A percentile compares a stretch with the other conserved stretches of the same genome.
phyloP scores from a whole-genome alignment of 1,140 invertebrate species.

The Saccostrea glomerata region DNA sequence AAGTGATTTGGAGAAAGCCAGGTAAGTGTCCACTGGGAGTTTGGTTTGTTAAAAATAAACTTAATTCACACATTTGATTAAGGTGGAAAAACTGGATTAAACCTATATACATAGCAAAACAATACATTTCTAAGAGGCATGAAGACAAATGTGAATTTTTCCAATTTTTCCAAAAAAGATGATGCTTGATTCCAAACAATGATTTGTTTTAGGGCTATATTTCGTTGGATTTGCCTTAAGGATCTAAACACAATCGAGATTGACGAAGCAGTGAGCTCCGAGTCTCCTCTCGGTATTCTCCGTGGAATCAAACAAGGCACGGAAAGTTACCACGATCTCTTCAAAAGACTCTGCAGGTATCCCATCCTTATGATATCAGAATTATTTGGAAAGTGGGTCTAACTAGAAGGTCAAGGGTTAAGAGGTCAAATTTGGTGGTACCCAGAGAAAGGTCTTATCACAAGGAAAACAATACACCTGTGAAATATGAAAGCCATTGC shows the following conservation, averaged over 20 bases:
- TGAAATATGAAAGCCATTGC: too few relatives aligned
- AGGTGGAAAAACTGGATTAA: too few relatives aligned
- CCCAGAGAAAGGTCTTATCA: too few relatives aligned
- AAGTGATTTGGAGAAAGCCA: slow-evolving; percentile 97
- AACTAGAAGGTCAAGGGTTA: too few relatives aligned
- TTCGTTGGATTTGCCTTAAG: slow-evolving; percentile 99
- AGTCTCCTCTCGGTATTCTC: slow-evolving; percentile 97
- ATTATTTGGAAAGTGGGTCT: neutral
- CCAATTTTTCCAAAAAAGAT: too few relatives aligned
- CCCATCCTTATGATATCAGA: neutral
- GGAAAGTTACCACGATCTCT: slow-evolving; percentile 99
- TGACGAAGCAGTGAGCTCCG: slow-evolving; percentile 82
- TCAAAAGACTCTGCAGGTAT: slow-evolving; percentile 89
- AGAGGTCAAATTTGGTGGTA: too few relatives aligned
- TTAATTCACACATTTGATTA: too few relatives aligned
- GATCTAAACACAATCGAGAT: slow-evolving; percentile 98
- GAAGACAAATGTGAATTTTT: too few relatives aligned
- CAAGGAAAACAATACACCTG: too few relatives aligned
- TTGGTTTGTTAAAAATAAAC: too few relatives aligned
- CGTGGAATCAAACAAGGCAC: slow-evolving; percentile 99
- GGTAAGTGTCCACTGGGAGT: slow-evolving; percentile 75
- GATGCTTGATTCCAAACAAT: neutral
- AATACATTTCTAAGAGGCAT: too few relatives aligned
- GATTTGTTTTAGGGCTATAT: slow-evolving; percentile 87
- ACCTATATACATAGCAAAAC: too few relatives aligned